Conservation (phyloP, 2,113 vertebrate species). For the Promerops cafer region DNA sequence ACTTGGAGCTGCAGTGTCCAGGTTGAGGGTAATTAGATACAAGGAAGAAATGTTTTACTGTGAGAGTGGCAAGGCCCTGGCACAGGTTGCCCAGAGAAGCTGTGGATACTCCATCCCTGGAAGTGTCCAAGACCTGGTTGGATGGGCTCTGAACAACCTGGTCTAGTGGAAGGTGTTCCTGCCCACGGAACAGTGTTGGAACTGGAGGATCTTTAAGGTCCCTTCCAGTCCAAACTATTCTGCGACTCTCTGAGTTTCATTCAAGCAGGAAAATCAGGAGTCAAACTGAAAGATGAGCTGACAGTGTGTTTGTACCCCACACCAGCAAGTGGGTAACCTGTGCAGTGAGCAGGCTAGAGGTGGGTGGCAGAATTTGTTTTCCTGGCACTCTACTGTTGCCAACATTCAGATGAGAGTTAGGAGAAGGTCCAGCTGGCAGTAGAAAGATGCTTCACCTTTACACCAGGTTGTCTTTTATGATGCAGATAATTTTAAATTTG, state of each 20-base stretch:
- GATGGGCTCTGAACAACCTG: background rate
- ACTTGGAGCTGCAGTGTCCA: background rate
- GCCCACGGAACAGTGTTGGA: background rate
- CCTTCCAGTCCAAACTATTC: background rate
- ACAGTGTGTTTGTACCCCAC: background rate
- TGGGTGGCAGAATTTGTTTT: background rate
- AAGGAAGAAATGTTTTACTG: background rate
- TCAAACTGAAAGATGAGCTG: background rate
- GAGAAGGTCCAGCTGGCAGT: background rate
- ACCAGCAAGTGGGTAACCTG: fast-evolving
- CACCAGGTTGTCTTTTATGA: background rate
- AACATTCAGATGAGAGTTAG: background rate
- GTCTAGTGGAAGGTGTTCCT: background rate
- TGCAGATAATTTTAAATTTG: background rate
- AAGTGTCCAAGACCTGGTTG: background rate
- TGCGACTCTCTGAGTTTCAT: background rate
- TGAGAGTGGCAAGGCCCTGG: background rate
- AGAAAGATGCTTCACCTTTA: background rate
- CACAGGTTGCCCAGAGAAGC: background rate
- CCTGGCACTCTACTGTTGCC: background rate
- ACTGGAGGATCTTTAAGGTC: background rate
- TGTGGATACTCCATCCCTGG: background rate
- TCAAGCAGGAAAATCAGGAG: background rate
- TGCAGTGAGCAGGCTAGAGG: background rate
- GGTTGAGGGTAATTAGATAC: background rate